Base-by-base conservation (phyloP, 2,888 invertebrate species). In the Lampropteryx suffumata region DNA sequence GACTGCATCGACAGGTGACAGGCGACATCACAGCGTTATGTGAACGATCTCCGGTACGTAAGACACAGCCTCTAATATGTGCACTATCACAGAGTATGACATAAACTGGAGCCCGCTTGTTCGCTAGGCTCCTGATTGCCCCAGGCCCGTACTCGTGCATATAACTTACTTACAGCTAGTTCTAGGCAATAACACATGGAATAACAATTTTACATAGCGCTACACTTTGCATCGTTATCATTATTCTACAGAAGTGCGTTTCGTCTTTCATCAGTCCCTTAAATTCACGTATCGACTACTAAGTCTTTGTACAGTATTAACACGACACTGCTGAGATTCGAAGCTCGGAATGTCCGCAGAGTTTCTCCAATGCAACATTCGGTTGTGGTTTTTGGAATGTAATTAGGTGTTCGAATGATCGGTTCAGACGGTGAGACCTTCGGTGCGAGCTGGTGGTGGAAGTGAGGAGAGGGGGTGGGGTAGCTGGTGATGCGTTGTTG, bases 401-500 rank as follows among this genome's bases (percentile, higher is more conserved):
- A 71, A 67, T 71, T 26, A 37, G 71, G 61, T 62, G 64, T 50
- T 61, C 54, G 55, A 58, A 48, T 57, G 57, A 50, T 57, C 52
- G 53, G 67, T 70, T 91, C 91, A 95, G 81, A 94, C 94, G 67
- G 95, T 94, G 73, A 95, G 91, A 35, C 95, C 94, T 76, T 95
- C 95, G 50, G 94, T 94, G 70, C 93, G 91, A 13, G 93, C 90
- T 43, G 92, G 91, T n/a, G 92, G 92, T 45, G 93, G 92, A 21
- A 92, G 87, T 17, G 94, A 91, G 64, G 93, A 85, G 62, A 93
- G 91, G 40, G 91, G 82, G 61, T 72, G 91, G 62, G 64, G 87
- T 76, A 61, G 90, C 76, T 57, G 84, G 70, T 87, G 92, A 81
- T 76, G 74, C 75, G 82, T 76, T 32, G 79, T 65, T 61, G 93